Base-by-base conservation (phyloP, 2,113 vertebrate species). In the Suricata suricatta region DNA sequence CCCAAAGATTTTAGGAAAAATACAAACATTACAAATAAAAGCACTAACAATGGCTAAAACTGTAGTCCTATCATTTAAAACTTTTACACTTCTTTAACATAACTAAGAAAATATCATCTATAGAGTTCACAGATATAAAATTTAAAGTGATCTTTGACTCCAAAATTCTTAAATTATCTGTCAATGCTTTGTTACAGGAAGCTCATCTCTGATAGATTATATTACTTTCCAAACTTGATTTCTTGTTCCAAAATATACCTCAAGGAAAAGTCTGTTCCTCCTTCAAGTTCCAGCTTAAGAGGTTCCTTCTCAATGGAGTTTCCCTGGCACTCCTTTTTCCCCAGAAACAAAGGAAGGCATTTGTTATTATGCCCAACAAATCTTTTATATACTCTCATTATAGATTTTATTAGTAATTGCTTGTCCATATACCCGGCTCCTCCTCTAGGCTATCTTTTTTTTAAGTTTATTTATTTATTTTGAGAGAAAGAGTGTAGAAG, bases 1-100 rank as follows among this genome's bases (percentile, higher is more conserved):
- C 13, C 13, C 64, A 94, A 92, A 96, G 14, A 85, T 33, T 33
- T 83, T 71, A 79, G 77, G 35, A 90, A 93, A 90, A 95, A 66
- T 12, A 44, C 31, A 89, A 80, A 47, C 35, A 60, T 79, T 88
- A 96, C 41, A 79, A 66, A 86, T 69, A 87, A 93, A 44, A 82
- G 60, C 72, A 11, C n/a, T 52, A 86, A n/a, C 50, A 89, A 80
- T 19, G 57, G 17, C 29, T 83, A 77, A 92, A 64, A 76, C 47
- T 57, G 76, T 11, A 93, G 50, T 90, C 2, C 83, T 54, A 9
- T 91, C 52, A 86, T 52, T 52, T 87, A 95, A 95, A 76, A 50
- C 16, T 86, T 16, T 54, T 79, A 72, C 35, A 85, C 7, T 82
- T 95, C 13, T 33, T 76, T 87, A 88, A 50, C 2, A n/a, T 77